A percentile compares a stretch with the other conserved stretches of the same genome.
Conservation (phyloP, 2,888 invertebrate species). For the Mallateleia sp. region DNA sequence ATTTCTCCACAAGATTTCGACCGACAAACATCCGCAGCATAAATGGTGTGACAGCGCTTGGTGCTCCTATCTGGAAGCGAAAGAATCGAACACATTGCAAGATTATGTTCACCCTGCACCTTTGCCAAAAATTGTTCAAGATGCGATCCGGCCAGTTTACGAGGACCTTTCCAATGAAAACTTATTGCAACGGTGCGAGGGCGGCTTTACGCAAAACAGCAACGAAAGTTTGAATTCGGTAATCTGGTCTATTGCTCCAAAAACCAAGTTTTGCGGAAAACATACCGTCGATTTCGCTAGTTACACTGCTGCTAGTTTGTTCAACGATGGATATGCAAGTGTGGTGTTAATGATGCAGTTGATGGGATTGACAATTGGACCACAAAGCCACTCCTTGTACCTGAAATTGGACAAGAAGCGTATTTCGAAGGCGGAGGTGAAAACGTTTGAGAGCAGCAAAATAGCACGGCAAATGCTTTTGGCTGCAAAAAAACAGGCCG, state of each 20-base stretch:
- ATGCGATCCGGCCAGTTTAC: no score
- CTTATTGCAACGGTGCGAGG: no score
- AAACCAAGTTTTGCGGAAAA: no score
- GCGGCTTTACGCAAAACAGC: conserved; percentile 8
- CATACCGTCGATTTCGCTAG: conserved; percentile 23
- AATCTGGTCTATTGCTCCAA: no score
- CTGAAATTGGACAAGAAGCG: not conserved
- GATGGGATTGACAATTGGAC: conserved; percentile 35
- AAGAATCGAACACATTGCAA: conserved; percentile 37
- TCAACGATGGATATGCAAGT: no score
- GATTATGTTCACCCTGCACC: conserved; percentile 44
- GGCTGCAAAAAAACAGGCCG: not conserved
- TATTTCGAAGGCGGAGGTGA: not conserved
- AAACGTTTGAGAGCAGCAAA: not conserved
- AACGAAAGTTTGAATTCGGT: no score
- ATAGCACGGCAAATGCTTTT: not conserved
- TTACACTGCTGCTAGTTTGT: conserved; percentile 25
- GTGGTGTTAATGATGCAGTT: conserved; percentile 29
- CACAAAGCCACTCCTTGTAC: conserved; percentile 14
- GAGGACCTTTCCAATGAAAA: no score
- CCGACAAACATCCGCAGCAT: conserved; percentile 31
- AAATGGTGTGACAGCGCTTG: conserved; percentile 55
- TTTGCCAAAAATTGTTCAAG: conserved; percentile 40
- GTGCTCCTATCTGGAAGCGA: conserved; percentile 66
- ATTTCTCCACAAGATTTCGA: conserved; percentile 37